Evolutionary conservation across 53 echinoderm and acorn worm genomes (phyloP), one percentile per base, ranked within the genome.

Genomic region (Paracentrotus lividus): DNA sequence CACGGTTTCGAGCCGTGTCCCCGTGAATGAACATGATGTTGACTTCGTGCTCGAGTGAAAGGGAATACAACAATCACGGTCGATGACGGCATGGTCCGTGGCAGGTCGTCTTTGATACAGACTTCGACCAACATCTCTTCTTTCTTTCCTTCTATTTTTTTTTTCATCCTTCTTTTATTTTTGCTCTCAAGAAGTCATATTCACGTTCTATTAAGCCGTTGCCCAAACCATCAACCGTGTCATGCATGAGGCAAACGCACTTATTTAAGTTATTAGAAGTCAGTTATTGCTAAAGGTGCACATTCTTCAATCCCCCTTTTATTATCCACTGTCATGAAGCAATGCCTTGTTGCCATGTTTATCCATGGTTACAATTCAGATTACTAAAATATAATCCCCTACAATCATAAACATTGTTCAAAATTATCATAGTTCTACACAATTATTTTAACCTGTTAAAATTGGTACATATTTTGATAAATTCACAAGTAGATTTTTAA

Each of bases 31-130:
- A 85, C 47, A 85, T 49, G 49, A 85, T 85, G 85, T 85, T 85
- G 85, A 85, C 85, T 85, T 47, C 85, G 72, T 85, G 85, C 85
- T 51, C 85, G 85, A 47, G 49, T 51, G 47, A 47, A 85, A 85
- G 49, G 85, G 85, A 47, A 18, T 10, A 31, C 85, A 85, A 85
- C 49, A 85, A 85, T 85, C 72, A 85, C 45, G 47, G 1, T 20
- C 18, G 49, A 29, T 47, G 85, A 31, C 47, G 34, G 47, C n/a
- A n/a, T 45, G 85, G 47, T 85, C 14, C 49, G 5, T 49, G 85
- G 23, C 85, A 47, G 85, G 47, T 47, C 26, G 85, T 51, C 51
- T 29, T 36, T 51, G 85, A 85, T 49, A 51, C 85, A 49, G 15
- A 40, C 72, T 85, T 29, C 85, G 49, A 47, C 85, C n/a, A 85